Base-by-base conservation (phyloP, 2,888 invertebrate genomes). In the Ditylenchus weischeri region DNA sequence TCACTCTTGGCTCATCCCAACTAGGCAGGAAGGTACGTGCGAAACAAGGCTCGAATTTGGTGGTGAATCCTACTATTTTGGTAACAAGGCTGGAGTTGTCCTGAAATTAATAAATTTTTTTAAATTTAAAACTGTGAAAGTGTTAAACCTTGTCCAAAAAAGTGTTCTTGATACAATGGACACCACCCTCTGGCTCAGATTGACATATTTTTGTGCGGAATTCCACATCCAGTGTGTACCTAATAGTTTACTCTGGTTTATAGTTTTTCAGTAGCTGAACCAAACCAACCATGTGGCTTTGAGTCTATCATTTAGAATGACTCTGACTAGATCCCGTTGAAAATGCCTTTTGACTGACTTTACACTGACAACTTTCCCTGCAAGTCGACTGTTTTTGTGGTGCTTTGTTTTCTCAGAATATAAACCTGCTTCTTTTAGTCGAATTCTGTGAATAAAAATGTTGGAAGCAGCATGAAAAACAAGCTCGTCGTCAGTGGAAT, bases 11-110 rank as follows among this genome's bases (percentile, higher is more conserved):
- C 64, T 81, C 79, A 60, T 81, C 81, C 79, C 79, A 81, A 61
- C 81, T 79, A 0, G 81, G 81, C 23, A 81, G 66, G 62, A 81
- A 79, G 7, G 77, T 72, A 18, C 78, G 57, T 2, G 81, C 81
- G n/a, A 78, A 72, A 0, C 76, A 74, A 11, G 81, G 81, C 64
- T 81, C 79, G 61, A 81, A 81, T 65, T 80, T 81, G 13, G 81
- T 81, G 5, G 79, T 78, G 65, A 81, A 80, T 13, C 75, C 77
- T 21, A 58, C 69, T 47, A 75, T 59, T 19, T 43, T 35, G 21
- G 59, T 59, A 10, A 13, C 54, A 2, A 68, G 19, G 6, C 47
- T 69, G 15, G 70, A 15, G 19, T 48, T 65, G 57, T 69, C 54
- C 66, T 68, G 49, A 69, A 66, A 67, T 43, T 48, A 66, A 68